Evolutionary conservation across 1,140 invertebrate genomes (phyloP), one percentile per base, ranked within the genome.

Genomic region (Caenorhabditis latens): DNA sequence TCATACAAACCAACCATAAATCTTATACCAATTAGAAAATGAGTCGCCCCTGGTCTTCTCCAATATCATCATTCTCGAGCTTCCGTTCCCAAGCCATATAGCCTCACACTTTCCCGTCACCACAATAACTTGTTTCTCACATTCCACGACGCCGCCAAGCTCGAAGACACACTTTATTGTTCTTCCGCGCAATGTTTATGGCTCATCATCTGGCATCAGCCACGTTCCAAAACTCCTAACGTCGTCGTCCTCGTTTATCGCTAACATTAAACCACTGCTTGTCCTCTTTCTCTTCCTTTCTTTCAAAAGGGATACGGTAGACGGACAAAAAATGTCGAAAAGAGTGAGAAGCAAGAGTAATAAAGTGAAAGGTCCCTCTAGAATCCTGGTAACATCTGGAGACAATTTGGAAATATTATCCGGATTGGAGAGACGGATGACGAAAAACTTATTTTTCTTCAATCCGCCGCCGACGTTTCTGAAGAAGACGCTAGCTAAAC

Each of bases 161-260:
- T 84, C 53, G 40, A 71, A 32, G 8, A 50, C 46, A 50, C 71
- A 79, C 71, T 79, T 79, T 79, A 79, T 79, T 79, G 71, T 79
- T 79, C 71, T 79, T 53, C 71, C n/a, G 71, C 71, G 71, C 71
- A 79, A 79, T 50, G 71, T 79, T 79, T 79, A 79, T 50, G 71
- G 71, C 71, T 79, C 71, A 79, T 79, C 71, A 79, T 79, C 71
- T 79, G 71, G 71, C 71, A 50, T 79, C 71, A 24, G 7, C 13
- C 46, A 50, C 46, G 46, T 79, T 53, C 19, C 71, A 21, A 21
- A n/a, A 79, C n/a, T 53, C 46, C 19, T 11, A 79, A 67, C 63
- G 46, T 19, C 65, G 40, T 46, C 71, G 46, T 53, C 42, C 14
- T 79, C 71, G 71, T 79, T 79, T 79, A 79, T 53, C 46, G 71